Conservation (phyloP, 2,797 vertebrate species). For the Varecia variegata region DNA sequence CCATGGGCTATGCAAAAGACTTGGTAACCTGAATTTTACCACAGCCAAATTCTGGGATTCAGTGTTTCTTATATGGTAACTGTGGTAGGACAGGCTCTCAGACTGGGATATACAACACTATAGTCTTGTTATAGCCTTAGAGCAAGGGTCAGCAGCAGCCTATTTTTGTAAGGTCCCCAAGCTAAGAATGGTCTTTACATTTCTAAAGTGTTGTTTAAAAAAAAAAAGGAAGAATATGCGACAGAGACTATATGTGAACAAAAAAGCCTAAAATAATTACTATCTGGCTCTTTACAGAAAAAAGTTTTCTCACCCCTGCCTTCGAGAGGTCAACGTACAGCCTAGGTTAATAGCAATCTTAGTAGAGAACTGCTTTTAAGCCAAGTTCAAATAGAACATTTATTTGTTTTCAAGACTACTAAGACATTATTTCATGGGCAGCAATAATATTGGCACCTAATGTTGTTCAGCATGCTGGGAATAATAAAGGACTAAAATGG, state of each 20-base stretch:
- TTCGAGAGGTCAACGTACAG: not conserved
- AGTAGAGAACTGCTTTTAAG: constrained; percentile 23
- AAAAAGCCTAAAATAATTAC: constrained; percentile 45
- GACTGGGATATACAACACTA: not conserved
- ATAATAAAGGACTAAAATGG: constrained; percentile 49
- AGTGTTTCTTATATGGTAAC: not conserved
- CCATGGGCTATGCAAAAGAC: not conserved
- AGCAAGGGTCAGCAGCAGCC: not conserved
- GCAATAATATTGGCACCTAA: constrained; percentile 14
- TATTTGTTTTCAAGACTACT: constrained; percentile 50
- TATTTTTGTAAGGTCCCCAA: not conserved
- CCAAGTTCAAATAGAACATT: constrained; percentile 22
- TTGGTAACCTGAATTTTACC: constrained; percentile 19
- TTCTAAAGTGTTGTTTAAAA: not conserved
- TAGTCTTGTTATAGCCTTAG: constrained; percentile 8
- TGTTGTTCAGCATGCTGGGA: constrained; percentile 47
- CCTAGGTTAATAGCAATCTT: not conserved
- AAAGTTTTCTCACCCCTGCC: not conserved
- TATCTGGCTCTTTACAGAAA: not conserved
- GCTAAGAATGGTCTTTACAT: constrained; percentile 17
- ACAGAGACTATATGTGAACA: not conserved
- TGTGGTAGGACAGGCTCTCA: not conserved
- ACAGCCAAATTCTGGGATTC: constrained; percentile 28
- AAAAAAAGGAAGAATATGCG: not conserved
- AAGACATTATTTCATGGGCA: constrained; percentile 14